These are phyloP conservation scores for Sialia sialis DNA, from an alignment of 2,113 vertebrate species.

Conservation along the genomic window DNA sequence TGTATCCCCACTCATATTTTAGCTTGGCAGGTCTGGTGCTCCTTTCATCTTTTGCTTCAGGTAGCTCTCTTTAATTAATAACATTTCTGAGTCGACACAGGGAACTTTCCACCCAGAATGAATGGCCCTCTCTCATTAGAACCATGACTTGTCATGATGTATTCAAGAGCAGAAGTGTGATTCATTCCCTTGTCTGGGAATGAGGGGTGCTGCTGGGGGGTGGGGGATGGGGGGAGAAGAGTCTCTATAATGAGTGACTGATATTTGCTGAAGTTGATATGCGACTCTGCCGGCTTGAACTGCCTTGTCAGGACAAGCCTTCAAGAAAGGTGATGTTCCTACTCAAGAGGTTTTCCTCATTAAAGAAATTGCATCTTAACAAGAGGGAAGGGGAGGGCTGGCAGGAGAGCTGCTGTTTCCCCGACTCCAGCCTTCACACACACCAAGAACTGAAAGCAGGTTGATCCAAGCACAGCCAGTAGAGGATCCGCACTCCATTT, in stretches of 20 bases:
- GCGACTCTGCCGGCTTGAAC: conserved; percentile 73
- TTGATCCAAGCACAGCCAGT: not conserved
- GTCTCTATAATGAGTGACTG: conserved; percentile 78
- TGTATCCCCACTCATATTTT: conserved; percentile 71
- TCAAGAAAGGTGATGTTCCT: conserved; percentile 71
- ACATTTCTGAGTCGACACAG: conserved; percentile 74
- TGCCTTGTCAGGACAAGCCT: conserved; percentile 78
- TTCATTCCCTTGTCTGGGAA: conserved; percentile 76
- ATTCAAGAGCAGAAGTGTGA: conserved; percentile 72
- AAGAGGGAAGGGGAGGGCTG: conserved; percentile 48
- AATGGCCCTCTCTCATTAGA: conserved; percentile 83
- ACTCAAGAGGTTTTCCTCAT: conserved; percentile 69
- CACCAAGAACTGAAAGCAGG: not conserved
- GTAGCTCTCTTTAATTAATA: conserved; percentile 83
- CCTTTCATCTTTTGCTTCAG: conserved; percentile 75
- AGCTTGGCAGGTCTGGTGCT: conserved; percentile 71
- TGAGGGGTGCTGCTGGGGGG: conserved; percentile 50
- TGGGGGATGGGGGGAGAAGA: conserved; percentile 40
- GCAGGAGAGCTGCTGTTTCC: conserved; percentile 48
- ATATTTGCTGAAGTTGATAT: conserved; percentile 77
- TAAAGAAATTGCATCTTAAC: conserved; percentile 72
- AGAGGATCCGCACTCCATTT: not conserved
- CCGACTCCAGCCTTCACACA: not conserved
- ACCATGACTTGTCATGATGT: conserved; percentile 76
- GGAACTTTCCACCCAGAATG: conserved; percentile 78